Percentiles rank a stretch among this genome's conserved stretches.
These are phyloP conservation scores for Hydrozoanthus tunicans DNA, from an alignment of 64 coral and sea anemone genomes.

Conservation along the genomic window DNA sequence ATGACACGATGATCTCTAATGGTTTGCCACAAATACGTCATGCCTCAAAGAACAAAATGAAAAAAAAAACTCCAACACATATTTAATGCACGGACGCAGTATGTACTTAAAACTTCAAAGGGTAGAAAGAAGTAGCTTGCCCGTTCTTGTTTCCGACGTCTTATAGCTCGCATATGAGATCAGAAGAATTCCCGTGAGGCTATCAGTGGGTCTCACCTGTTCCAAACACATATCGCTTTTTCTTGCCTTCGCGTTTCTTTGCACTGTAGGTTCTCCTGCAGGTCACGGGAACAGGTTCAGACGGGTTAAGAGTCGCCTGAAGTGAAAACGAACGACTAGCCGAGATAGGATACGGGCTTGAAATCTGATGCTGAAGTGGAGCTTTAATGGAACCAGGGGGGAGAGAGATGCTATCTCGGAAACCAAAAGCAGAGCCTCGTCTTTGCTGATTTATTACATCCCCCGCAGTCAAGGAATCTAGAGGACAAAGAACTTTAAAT, in stretches of 20 bases:
- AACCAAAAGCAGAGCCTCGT: slow-evolving; percentile 74
- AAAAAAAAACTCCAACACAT: neutral
- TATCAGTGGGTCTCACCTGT: slow-evolving; percentile 71
- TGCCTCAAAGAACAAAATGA: neutral
- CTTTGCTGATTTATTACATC: slow-evolving; percentile 70
- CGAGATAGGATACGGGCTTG: slow-evolving; percentile 57
- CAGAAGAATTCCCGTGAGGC: slow-evolving; percentile 68
- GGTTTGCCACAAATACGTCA: neutral
- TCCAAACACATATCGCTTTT: slow-evolving; percentile 40
- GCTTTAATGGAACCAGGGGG: slow-evolving; percentile 71
- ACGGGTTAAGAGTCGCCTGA: slow-evolving; percentile 43
- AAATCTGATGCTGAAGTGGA: slow-evolving; percentile 67
- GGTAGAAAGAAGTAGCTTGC: neutral
- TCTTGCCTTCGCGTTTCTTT: slow-evolving; percentile 98
- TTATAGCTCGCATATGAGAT: neutral
- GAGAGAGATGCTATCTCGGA: slow-evolving; percentile 59
- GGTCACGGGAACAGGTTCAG: slow-evolving; percentile 48
- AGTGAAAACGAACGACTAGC: slow-evolving; percentile 78
- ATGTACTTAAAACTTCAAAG: neutral
- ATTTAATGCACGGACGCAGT: neutral
- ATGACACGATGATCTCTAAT: neutral
- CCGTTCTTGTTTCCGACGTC: neutral
- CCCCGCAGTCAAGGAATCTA: slow-evolving; percentile 69
- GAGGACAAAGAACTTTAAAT: slow-evolving; percentile 15
- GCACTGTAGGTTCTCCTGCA: slow-evolving; percentile 89